Percentiles rank a stretch among this genome's conserved stretches.
These are phyloP conservation scores for Hanleya hanleyi DNA, from an alignment of 2,888 invertebrate species.

Conservation along the genomic window DNA sequence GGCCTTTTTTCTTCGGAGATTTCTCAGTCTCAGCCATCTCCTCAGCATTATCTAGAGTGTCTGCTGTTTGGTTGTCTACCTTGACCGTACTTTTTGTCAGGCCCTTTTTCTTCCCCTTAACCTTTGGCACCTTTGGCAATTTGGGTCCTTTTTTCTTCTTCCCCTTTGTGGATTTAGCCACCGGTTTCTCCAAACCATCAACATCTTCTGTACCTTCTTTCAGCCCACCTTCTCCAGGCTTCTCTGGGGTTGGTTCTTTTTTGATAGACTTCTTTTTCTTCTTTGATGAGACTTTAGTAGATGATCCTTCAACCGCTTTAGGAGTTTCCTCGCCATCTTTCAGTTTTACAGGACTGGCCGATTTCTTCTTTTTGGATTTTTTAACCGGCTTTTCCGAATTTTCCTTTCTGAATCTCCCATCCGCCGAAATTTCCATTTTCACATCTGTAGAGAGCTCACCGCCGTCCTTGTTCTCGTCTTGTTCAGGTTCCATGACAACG, in stretches of 20 bases:
- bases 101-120: background rate
- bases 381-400: no score
- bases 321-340: no score
- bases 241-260: slow-evolving; percentile 38
- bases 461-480: no score
- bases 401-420: no score
- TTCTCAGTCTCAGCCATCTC: background rate
- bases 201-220: slow-evolving; percentile 7
- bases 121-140: no score
- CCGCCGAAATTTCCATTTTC: no score
- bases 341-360: background rate
- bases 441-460: no score
- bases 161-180: slow-evolving; percentile 22
- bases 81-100: no score
- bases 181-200: slow-evolving; percentile 15
- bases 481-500: no score
- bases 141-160: slow-evolving; percentile 11
- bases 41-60: background rate
- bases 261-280: slow-evolving; percentile 14
- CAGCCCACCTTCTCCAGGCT: slow-evolving; percentile 13
- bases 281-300: no score
- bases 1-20: background rate
- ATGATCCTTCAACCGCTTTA: no score
- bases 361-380: slow-evolving; percentile 1
- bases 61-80: no score